phyloP scores from a whole-genome alignment of 2,888 invertebrate genomes.

The Ennomos fuscantarius region DNA sequence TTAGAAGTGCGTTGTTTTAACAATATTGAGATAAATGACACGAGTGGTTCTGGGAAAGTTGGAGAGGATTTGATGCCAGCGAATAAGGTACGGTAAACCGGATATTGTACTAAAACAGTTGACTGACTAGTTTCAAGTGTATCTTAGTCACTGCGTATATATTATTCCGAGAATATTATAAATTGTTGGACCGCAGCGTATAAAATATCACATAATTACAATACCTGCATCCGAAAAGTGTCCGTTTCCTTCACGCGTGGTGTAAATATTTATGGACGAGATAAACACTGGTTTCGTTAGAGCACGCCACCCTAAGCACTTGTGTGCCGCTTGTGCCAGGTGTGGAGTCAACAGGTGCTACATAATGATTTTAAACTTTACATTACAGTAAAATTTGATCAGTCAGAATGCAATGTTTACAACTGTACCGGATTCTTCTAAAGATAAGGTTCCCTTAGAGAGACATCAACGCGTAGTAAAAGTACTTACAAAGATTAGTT shows the following conservation, averaged over 20 bases:
- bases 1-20: slow-evolving; percentile 57
- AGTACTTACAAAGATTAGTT: slow-evolving; percentile 14
- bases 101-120: slow-evolving; percentile 72
- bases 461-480: slow-evolving; percentile 31
- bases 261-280: slow-evolving; percentile 70
- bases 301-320: slow-evolving; percentile 51
- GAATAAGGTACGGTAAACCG: slow-evolving; percentile 81
- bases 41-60: slow-evolving; percentile 45
- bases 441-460: slow-evolving; percentile 21
- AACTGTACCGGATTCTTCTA: neutral
- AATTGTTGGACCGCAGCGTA: slow-evolving; percentile 4
- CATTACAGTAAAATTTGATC: slow-evolving; percentile 21
- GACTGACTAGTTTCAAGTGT: slow-evolving; percentile 67
- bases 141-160: slow-evolving; percentile 4
- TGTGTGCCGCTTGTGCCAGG: slow-evolving; percentile 56
- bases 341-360: slow-evolving; percentile 74
- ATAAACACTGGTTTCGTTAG: slow-evolving; percentile 62
- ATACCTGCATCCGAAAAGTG: slow-evolving; percentile 41
- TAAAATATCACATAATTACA: slow-evolving; percentile 22
- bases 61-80: slow-evolving; percentile 74
- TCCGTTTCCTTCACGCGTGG: slow-evolving; percentile 59
- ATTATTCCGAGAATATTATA: slow-evolving; percentile 1
- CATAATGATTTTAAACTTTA: slow-evolving; percentile 24
- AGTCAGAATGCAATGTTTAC: slow-evolving; percentile 10
- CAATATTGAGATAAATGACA: slow-evolving; percentile 61